Conservation (phyloP, 2,888 invertebrate species). For the Crocallis elinguaria region DNA sequence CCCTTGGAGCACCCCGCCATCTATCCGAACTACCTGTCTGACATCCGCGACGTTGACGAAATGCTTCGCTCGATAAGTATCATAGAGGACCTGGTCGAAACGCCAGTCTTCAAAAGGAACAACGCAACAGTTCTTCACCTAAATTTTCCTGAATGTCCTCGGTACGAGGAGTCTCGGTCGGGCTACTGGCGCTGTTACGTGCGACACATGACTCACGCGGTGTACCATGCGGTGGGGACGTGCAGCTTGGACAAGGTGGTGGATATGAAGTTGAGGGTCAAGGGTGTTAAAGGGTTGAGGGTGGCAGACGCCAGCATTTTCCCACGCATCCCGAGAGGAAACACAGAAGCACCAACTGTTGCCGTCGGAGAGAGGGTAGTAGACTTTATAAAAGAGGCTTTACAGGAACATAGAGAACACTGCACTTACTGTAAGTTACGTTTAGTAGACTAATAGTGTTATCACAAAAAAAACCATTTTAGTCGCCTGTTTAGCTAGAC, state of each 20-base stretch:
- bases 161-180: constrained; percentile 13
- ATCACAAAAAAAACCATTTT: too few species aligned
- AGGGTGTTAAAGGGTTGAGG: constrained; percentile 50
- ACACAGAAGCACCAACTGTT: constrained; percentile 58
- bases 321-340: constrained; percentile 53
- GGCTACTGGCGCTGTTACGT: constrained; percentile 65
- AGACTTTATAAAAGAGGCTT: constrained; percentile 43
- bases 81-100: constrained; percentile 50
- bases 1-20: constrained; percentile 52
- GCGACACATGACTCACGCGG: constrained; percentile 59
- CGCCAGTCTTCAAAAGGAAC: constrained; percentile 37
- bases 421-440: not conserved
- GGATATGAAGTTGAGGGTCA: constrained; percentile 56
- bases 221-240: constrained; percentile 62
- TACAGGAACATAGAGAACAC: not conserved
- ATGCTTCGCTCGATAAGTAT: constrained; percentile 53
- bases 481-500: too few species aligned
- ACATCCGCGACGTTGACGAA: constrained; percentile 52
- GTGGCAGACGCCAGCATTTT: constrained; percentile 57
- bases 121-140: constrained; percentile 49
- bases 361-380: constrained; percentile 62
- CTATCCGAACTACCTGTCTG: constrained; percentile 56
- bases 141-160: constrained; percentile 51
- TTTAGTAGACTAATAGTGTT: not conserved
- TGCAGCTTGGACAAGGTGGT: constrained; percentile 55